Conservation (phyloP, 1,140 invertebrate species). For the Solenopsis invicta region DNA sequence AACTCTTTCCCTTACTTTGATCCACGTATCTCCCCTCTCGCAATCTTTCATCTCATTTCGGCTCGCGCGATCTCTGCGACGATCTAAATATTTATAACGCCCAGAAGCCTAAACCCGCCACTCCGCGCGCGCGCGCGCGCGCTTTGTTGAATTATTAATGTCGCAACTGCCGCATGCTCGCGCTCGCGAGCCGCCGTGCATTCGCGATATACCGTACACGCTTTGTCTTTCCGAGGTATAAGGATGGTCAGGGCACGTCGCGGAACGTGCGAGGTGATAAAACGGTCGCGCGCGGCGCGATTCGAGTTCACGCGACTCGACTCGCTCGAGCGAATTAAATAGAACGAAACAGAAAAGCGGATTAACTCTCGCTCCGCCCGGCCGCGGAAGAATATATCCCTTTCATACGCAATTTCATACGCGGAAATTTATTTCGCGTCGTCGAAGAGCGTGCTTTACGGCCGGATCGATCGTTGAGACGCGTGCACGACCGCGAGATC, state of each 20-base stretch:
- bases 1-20: constrained; percentile 9
- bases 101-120: constrained; percentile 70
- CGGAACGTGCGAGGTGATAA: constrained; percentile 64
- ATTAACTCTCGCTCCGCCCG: constrained; percentile 2
- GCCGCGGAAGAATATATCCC: constrained; percentile 12
- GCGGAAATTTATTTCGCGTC: constrained; percentile 30
- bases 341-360: constrained; percentile 32
- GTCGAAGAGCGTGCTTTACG: constrained; percentile 9
- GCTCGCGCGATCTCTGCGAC: constrained; percentile 56
- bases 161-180: constrained; percentile 59
- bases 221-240: constrained; percentile 72
- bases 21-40: background rate
- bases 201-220: constrained; percentile 68
- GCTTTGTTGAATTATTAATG: constrained; percentile 75
- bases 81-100: constrained; percentile 78
- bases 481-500: constrained; percentile 12
- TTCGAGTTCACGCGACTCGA: constrained; percentile 14
- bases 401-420: constrained; percentile 21
- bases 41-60: constrained; percentile 24
- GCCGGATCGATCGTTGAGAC: constrained; percentile 30
- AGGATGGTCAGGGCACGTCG: constrained; percentile 69
- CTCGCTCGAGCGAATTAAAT: constrained; percentile 67
- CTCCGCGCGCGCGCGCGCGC: constrained; percentile 26
- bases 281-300: constrained; percentile 54
- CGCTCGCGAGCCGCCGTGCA: constrained; percentile 64